Conservation (phyloP, 2,113 vertebrate genomes). For the Zosterops hypoxanthus region DNA sequence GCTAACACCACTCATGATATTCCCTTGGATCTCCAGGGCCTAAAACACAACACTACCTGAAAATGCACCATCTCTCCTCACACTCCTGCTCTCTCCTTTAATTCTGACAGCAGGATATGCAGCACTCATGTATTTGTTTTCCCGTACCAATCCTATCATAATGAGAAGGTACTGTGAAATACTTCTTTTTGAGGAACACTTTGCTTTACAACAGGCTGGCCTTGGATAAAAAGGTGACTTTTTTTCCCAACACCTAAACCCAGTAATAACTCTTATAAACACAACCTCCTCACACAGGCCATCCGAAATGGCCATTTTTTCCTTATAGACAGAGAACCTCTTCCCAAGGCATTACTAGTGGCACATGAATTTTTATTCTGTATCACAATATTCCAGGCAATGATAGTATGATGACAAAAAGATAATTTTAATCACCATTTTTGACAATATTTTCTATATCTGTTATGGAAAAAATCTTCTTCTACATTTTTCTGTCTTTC, state of each 20-base stretch:
- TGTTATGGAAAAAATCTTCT: neutral
- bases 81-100: neutral
- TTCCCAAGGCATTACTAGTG: neutral
- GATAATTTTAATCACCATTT: neutral
- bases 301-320: neutral
- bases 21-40: neutral
- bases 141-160: neutral
- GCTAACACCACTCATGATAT: neutral
- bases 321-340: neutral
- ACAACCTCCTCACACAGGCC: accelerated
- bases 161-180: neutral
- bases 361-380: neutral
- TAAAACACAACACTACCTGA: neutral
- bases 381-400: neutral
- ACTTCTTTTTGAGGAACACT: neutral
- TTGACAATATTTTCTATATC: neutral
- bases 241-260: neutral
- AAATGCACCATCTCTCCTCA: neutral
- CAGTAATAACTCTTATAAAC: neutral
- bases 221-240: neutral
- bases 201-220: neutral
- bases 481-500: neutral
- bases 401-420: neutral
- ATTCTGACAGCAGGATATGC: neutral
- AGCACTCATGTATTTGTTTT: neutral